phyloP scores from a whole-genome alignment of 2,888 invertebrate genomes.

The Cotesia congregata region DNA sequence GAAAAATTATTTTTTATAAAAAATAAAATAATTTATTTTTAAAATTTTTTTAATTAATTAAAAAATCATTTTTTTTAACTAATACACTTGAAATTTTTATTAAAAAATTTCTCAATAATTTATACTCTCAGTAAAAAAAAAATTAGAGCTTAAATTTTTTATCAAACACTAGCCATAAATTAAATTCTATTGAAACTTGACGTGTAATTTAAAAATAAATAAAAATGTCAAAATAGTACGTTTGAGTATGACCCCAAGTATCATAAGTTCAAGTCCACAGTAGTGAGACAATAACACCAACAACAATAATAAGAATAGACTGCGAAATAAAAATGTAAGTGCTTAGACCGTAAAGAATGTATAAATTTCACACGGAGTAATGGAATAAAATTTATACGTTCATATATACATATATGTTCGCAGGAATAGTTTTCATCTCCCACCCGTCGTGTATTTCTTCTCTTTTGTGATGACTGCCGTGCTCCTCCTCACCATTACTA shows the following conservation, averaged over 20 bases:
- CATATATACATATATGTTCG: conserved; percentile 3
- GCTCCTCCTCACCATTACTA: not conserved
- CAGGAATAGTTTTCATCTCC: conserved; percentile 11
- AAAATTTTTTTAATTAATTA: too few relatives aligned
- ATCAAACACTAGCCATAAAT: not conserved
- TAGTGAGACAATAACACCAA: conserved; percentile 44
- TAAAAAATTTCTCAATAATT: not conserved
- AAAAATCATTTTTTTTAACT: too few relatives aligned
- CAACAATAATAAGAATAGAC: conserved; percentile 4
- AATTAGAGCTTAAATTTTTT: not conserved
- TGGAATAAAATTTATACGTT: conserved; percentile 16
- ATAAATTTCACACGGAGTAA: conserved; percentile 30
- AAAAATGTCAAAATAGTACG: conserved; percentile 1
- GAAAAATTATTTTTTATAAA: too few relatives aligned
- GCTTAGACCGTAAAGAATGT: conserved; percentile 25
- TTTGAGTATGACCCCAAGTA: not conserved
- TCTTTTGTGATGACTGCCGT: conserved; percentile 12
- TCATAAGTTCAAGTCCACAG: not conserved
- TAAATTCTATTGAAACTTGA: not conserved
- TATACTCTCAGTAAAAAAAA: not conserved
- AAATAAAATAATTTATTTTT: too few relatives aligned
- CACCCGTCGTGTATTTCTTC: not conserved
- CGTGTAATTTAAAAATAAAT: not conserved
- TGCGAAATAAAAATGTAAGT: conserved; percentile 19
- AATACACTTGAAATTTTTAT: too few relatives aligned